Percentiles rank a stretch among this genome's conserved stretches.
phyloP scores from a whole-genome alignment of 2,888 invertebrate genomes.

The Digitonthophagus gazella region DNA sequence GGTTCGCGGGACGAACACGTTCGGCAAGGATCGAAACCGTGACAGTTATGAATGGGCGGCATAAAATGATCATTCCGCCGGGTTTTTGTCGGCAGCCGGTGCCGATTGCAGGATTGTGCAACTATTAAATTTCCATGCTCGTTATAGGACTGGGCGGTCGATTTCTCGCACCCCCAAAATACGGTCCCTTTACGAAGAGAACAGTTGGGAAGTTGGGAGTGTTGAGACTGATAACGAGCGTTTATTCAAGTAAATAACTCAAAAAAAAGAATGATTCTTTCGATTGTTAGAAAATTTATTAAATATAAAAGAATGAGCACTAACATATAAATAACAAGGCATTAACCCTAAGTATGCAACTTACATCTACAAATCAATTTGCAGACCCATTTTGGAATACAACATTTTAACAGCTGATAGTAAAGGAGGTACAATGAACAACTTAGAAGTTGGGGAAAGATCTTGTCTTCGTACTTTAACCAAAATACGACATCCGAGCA shows the following conservation, averaged over 20 bases:
- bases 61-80: slow-evolving; percentile 47
- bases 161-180: background rate
- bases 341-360: too few species aligned
- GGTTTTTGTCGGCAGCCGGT: slow-evolving; percentile 39
- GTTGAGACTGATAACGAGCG: background rate
- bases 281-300: too few species aligned
- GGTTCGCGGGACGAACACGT: slow-evolving; percentile 30
- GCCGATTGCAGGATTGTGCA: slow-evolving; percentile 43
- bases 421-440: too few species aligned
- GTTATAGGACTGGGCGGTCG: slow-evolving; percentile 33
- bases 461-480: too few species aligned
- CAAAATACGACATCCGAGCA: too few species aligned
- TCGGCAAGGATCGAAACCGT: slow-evolving; percentile 42
- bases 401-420: too few species aligned
- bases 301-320: too few species aligned
- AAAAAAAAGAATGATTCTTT: too few species aligned
- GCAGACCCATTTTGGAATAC: too few species aligned
- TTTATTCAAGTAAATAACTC: background rate
- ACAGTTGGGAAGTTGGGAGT: background rate
- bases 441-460: too few species aligned
- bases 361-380: too few species aligned
- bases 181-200: background rate
- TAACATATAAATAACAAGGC: too few species aligned
- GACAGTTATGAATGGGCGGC: slow-evolving; percentile 43
- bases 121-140: slow-evolving; percentile 48